Base-by-base conservation (phyloP, 1,140 invertebrate genomes). In the Ganaspis sp. region DNA sequence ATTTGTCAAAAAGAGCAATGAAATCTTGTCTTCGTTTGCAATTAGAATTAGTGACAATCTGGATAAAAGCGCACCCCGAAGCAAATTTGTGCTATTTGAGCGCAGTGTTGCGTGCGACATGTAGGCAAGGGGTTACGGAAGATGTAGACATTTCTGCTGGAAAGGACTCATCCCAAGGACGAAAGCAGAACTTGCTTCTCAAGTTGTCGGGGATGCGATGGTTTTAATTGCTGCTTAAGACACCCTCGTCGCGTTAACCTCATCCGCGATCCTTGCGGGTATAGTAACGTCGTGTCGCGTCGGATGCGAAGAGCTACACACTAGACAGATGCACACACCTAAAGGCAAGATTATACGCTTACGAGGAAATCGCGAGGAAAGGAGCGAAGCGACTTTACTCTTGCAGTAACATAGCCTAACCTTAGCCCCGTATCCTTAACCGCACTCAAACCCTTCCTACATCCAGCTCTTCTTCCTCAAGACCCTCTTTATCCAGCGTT, bases 201-300 rank as follows among this genome's bases (percentile, higher is more conserved):
- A 79, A 85, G 83, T 86, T 85, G 80, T 83, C 72, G 29, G 70
- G 78, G 83, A 83, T 81, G 83, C 78, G 84, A 80, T 79, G 86
- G 84, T 86, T 87, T 88, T 87, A 87, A 88, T 88, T 88, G 86
- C 85, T 84, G 84, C 81, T 86, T 83, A 86, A 87, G 84, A 73
- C 80, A 80, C 85, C 79, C 82, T 85, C 80, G 81, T 81, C 74
- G 81, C 84, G 77, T 82, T 82, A 84, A 82, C 81, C 84, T 81
- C 81, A 74, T 77, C 76, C 70, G 37, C 53, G 70, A 64, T 64
- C 26, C 58, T 64, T 64, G 58, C 4, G 42, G 72, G 37, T 71
- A 19, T 71, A 34, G 49, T 73, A 49, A 37, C 15, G 70, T 73
- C 45, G 40, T 21, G 45, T 54, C 45, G 53, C 45, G 53, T 53